Conservation (phyloP, 2,888 invertebrate species). For the Sesamia inferens region DNA sequence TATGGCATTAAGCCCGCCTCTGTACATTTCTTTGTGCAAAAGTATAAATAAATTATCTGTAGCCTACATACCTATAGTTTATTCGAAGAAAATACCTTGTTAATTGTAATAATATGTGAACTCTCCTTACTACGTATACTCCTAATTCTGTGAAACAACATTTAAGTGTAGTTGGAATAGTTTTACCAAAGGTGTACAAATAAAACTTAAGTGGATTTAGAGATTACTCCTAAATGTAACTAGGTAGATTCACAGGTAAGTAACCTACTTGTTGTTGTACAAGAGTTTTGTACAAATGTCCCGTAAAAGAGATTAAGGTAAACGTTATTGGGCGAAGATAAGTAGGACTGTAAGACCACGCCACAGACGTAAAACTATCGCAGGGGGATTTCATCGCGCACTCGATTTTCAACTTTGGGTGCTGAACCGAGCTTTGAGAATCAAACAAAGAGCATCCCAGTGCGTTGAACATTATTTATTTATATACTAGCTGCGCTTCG, state of each 20-base stretch:
- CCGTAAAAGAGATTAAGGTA: conserved; percentile 4
- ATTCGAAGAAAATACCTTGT: conserved; percentile 24
- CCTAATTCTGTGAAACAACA: conserved; percentile 48
- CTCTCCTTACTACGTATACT: conserved; percentile 31
- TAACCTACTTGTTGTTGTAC: conserved; percentile 19
- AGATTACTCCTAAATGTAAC: conserved; percentile 12
- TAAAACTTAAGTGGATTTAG: conserved; percentile 32
- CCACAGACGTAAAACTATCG: background rate
- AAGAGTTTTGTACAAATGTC: background rate
- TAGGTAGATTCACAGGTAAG: conserved; percentile 3
- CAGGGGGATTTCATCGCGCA: background rate
- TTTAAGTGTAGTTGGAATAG: conserved; percentile 45
- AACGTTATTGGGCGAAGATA: conserved; percentile 14
- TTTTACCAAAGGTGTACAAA: conserved; percentile 41
- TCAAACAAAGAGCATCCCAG: too few relatives aligned
- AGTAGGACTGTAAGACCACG: background rate
- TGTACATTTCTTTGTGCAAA: too few relatives aligned
- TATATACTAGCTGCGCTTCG: too few relatives aligned
- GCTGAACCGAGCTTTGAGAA: background rate
- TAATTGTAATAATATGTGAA: conserved; percentile 32
- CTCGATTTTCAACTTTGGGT: background rate
- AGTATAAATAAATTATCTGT: background rate
- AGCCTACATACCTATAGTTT: conserved; percentile 1
- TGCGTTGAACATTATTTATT: too few relatives aligned
- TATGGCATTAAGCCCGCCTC: too few relatives aligned